Evolutionary conservation across 1,140 invertebrate species (phyloP), one percentile per base, ranked within the genome.

Genomic region (Drosophila willistoni): DNA sequence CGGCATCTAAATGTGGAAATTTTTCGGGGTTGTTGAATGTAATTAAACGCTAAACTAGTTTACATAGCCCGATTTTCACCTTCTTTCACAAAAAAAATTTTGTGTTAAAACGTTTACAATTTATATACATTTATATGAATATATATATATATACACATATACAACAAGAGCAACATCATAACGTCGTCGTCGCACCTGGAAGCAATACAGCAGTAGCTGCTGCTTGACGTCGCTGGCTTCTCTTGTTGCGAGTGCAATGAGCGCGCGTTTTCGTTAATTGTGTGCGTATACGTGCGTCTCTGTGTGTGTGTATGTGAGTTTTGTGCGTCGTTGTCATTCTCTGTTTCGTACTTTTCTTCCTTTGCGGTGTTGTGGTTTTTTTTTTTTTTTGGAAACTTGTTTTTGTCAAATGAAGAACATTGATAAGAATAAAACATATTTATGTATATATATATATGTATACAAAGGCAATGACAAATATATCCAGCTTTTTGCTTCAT

Each of bases 1-100:
- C 44, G 44, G 44, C 44, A 51, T 51, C 17, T 22, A 12, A 22
- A 51, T 9, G 17, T 51, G 17, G 9, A 51, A 22, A 22, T 71
- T 69, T 74, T 69, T 79, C 19, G n/a, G 22, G 57, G 55, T 17
- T 22, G 44, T 56, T 59, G 17, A 55, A 51, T 33, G 36, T 19
- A 62, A 55, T 44, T 64, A 78, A 81, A 68, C 66, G 81, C 70
- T 51, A 22, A 84, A 68, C 73, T 68, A 76, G 77, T 51, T 22
- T 51, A 51, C 17, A 22, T 51, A 51, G 44, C 17, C 17, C 44
- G 44, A 51, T 51, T 51, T 51, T 51, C 44, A 51, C 44, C 44
- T 51, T 61, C 44, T 34, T 73, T 62, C 63, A 25, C 62, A 56
- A 74, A 67, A 67, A 57, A 71, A 22, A 22, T 42, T n/a, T 74